Conservation (phyloP, 2,797 vertebrate genomes). For the Ctenosaura bakeri region DNA sequence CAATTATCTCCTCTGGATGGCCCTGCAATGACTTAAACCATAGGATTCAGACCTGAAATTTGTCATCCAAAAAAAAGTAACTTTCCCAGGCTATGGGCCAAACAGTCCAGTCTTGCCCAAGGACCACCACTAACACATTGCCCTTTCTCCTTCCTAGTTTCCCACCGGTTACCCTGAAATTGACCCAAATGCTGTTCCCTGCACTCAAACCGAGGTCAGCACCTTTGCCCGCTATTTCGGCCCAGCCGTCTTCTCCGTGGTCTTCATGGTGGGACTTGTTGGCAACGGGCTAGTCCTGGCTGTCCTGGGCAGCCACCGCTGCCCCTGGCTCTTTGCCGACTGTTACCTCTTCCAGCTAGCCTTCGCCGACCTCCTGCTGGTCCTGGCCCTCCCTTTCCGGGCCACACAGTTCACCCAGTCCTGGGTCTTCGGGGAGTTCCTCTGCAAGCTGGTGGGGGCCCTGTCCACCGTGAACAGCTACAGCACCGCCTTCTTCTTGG, state of each 20-base stretch:
- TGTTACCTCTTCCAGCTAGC: conserved; percentile 74
- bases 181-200: conserved; percentile 70
- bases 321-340: conserved; percentile 60
- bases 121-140: conserved; percentile 80
- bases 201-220: not conserved
- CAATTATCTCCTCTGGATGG: too few species aligned
- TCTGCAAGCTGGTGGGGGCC: conserved; percentile 85
- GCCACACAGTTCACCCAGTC: conserved; percentile 45
- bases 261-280: conserved; percentile 69
- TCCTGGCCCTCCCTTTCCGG: conserved; percentile 69
- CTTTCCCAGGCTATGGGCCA: not conserved
- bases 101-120: conserved; percentile 45
- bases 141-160: conserved; percentile 83
- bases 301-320: conserved; percentile 46
- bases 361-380: conserved; percentile 69
- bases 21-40: too few species aligned
- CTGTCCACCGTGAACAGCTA: conserved; percentile 86
- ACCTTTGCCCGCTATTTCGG: conserved; percentile 34
- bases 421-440: conserved; percentile 75
- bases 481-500: conserved; percentile 87
- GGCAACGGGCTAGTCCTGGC: conserved; percentile 70
- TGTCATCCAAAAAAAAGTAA: not conserved
- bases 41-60: too few species aligned
- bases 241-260: conserved; percentile 39
- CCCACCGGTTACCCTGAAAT: conserved; percentile 76